These are phyloP conservation scores for Coracopsis vasa DNA, from an alignment of 2,113 vertebrate species.

Conservation along the genomic window DNA sequence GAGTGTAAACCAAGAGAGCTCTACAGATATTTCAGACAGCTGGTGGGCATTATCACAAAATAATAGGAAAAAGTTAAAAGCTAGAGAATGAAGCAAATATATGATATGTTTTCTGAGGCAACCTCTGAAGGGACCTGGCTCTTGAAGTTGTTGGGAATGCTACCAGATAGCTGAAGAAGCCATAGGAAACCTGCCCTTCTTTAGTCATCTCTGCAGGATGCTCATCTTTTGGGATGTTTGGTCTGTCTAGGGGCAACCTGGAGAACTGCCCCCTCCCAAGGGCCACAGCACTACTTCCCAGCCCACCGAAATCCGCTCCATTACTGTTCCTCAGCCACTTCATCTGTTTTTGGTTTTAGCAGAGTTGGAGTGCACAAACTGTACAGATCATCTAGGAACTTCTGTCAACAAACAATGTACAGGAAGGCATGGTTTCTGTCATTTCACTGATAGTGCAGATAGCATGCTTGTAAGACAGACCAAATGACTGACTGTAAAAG, in stretches of 20 bases:
- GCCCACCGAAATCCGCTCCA: neutral
- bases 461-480: neutral
- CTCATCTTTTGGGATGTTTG: neutral
- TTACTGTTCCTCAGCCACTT: rapidly evolving
- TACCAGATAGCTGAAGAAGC: neutral
- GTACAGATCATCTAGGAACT: neutral
- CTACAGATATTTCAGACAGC: neutral
- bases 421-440: neutral
- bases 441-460: neutral
- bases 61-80: neutral
- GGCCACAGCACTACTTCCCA: neutral
- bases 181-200: neutral
- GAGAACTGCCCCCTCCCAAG: neutral
- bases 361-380: neutral
- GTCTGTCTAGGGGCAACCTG: neutral
- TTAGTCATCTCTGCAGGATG: neutral
- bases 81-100: neutral
- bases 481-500: rapidly evolving
- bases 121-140: neutral
- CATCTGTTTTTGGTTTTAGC: neutral
- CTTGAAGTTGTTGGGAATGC: neutral
- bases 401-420: neutral
- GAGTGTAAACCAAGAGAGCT: neutral
- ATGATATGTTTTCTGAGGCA: neutral
- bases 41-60: neutral